Conservation (phyloP, 2,888 invertebrate genomes). For the Ganaspis brasiliensis region DNA sequence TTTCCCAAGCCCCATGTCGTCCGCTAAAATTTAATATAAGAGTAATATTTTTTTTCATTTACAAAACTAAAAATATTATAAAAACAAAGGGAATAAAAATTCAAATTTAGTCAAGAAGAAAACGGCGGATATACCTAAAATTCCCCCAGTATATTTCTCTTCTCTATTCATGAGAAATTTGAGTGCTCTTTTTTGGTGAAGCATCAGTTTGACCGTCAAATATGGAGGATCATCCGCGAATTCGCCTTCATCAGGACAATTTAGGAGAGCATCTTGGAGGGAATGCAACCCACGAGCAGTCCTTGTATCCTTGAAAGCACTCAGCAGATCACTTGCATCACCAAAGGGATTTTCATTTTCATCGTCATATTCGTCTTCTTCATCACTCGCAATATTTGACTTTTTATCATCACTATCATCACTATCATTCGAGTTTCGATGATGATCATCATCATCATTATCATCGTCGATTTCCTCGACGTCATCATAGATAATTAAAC, state of each 20-base stretch:
- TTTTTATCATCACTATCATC: no score
- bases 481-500: no score
- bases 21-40: constrained; percentile 82
- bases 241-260: background rate
- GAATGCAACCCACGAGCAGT: background rate
- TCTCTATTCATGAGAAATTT: constrained; percentile 91
- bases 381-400: no score
- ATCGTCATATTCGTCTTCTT: no score
- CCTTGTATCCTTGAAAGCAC: background rate
- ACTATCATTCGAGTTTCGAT: no score
- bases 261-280: background rate
- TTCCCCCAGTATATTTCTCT: constrained; percentile 90
- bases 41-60: no score
- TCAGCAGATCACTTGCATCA: background rate
- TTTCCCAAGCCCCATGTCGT: constrained; percentile 90
- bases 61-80: no score
- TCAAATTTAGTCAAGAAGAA: no score
- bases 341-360: no score
- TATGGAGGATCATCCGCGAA: constrained; percentile 81
- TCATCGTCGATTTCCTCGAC: no score
- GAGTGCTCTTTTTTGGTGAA: constrained; percentile 90
- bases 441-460: no score
- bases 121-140: constrained; percentile 83
- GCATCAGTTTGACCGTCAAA: constrained; percentile 86
- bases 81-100: no score